Percentiles rank a stretch among this genome's conserved stretches.
Conservation (phyloP, 2,797 vertebrate species). For the Pseudomugil gertrudae region DNA sequence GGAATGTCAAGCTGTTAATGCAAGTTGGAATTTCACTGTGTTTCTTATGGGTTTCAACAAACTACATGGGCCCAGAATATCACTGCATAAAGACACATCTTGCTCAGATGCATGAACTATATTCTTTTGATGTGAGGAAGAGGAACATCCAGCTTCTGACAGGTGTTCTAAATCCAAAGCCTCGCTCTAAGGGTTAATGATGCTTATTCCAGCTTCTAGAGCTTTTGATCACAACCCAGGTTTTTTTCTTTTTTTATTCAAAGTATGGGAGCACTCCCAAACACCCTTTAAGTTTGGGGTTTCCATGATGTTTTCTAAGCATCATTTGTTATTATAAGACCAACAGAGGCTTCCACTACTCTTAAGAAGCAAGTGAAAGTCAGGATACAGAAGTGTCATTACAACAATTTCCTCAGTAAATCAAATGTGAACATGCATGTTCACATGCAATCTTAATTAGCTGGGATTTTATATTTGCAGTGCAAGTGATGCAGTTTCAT, state of each 20-base stretch:
- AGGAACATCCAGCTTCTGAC: conserved; percentile 10
- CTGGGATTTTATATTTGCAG: neutral
- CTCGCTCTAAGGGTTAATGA: neutral
- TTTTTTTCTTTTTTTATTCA: neutral
- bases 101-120: conserved; percentile 11
- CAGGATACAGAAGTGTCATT: neutral
- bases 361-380: neutral
- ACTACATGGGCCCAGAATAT: conserved; percentile 24
- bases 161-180: neutral
- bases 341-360: neutral
- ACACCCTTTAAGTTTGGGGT: neutral
- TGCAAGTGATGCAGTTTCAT: neutral
- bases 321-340: neutral
- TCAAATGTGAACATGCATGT: neutral
- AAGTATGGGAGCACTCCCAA: neutral
- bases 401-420: neutral
- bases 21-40: conserved; percentile 43
- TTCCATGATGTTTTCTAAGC: conserved; percentile 7
- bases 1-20: conserved; percentile 29
- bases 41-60: conserved; percentile 23
- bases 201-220: conserved; percentile 9
- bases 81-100: neutral
- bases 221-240: conserved; percentile 3
- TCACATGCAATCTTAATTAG: neutral
- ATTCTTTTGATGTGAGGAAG: conserved; percentile 9